These are phyloP conservation scores for Perdita meconis DNA, from an alignment of 2,888 invertebrate species.

Conservation along the genomic window DNA sequence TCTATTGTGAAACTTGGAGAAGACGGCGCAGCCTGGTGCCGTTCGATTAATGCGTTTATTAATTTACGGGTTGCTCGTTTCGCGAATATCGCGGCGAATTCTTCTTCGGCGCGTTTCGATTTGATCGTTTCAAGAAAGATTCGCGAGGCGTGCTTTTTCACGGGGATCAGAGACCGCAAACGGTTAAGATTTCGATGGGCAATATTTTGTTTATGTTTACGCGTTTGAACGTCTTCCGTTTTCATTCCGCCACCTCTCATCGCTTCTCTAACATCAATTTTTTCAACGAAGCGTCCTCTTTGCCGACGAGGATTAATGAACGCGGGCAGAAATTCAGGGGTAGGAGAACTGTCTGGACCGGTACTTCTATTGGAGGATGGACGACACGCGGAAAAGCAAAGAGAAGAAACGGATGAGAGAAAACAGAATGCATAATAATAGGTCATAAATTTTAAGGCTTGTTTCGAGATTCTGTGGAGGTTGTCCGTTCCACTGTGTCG, in stretches of 20 bases:
- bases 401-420: constrained; percentile 57
- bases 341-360: constrained; percentile 27
- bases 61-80: constrained; percentile 17
- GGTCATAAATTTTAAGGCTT: constrained; percentile 75
- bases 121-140: not conserved
- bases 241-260: constrained; percentile 1
- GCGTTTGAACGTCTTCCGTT: not conserved
- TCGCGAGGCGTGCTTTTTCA: not conserved
- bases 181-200: too few species aligned
- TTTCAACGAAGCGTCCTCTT: not conserved
- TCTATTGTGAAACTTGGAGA: constrained; percentile 29
- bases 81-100: not conserved
- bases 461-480: constrained; percentile 69
- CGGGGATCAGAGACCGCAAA: too few species aligned
- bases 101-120: not conserved
- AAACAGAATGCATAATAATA: constrained; percentile 78
- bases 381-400: constrained; percentile 8
- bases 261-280: not conserved
- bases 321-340: constrained; percentile 57
- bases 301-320: constrained; percentile 62
- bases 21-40: constrained; percentile 15
- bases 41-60: constrained; percentile 37
- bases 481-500: constrained; percentile 15
- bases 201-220: too few species aligned
- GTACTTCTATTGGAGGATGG: constrained; percentile 1